Percentiles rank a stretch among this genome's conserved stretches.
phyloP scores from a whole-genome alignment of 1,140 invertebrate species.

The Papilio machaon region DNA sequence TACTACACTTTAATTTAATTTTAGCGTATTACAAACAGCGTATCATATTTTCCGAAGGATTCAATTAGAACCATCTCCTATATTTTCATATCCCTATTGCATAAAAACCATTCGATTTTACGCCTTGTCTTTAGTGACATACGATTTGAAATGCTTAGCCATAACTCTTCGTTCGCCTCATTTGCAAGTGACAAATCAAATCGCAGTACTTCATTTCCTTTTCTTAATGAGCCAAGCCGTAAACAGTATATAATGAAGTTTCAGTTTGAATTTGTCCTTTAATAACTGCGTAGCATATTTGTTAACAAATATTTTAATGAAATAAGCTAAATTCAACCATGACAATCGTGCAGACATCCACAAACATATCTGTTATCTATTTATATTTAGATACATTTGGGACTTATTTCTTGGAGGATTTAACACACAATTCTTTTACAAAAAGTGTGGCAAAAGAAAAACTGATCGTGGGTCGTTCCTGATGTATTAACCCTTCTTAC shows the following conservation, averaged over 20 bases:
- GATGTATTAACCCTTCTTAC: not conserved
- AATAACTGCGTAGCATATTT: not conserved
- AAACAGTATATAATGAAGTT: not conserved
- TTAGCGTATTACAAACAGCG: not conserved
- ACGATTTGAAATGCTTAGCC: constrained; percentile 3
- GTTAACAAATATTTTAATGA: too few relatives aligned
- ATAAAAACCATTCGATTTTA: not conserved
- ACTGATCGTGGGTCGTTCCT: too few relatives aligned
- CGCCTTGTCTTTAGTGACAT: not conserved
- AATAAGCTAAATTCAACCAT: too few relatives aligned
- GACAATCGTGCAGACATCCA: too few relatives aligned
- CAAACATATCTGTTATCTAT: not conserved
- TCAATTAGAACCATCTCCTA: not conserved
- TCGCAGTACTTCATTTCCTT: not conserved
- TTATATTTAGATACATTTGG: not conserved
- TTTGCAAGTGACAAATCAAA: constrained; percentile 3
- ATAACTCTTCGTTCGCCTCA: not conserved
- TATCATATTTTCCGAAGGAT: not conserved
- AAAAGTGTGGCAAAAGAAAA: too few relatives aligned
- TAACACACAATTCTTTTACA: too few relatives aligned
- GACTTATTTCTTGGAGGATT: not conserved
- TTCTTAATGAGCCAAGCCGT: not conserved
- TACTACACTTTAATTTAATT: too few relatives aligned
- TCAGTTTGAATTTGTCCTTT: not conserved
- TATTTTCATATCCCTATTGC: not conserved